Percentiles rank a stretch among this genome's conserved stretches.
These are phyloP conservation scores for Coregonus sp. DNA, from an alignment of 2,797 vertebrate genomes.

Conservation along the genomic window DNA sequence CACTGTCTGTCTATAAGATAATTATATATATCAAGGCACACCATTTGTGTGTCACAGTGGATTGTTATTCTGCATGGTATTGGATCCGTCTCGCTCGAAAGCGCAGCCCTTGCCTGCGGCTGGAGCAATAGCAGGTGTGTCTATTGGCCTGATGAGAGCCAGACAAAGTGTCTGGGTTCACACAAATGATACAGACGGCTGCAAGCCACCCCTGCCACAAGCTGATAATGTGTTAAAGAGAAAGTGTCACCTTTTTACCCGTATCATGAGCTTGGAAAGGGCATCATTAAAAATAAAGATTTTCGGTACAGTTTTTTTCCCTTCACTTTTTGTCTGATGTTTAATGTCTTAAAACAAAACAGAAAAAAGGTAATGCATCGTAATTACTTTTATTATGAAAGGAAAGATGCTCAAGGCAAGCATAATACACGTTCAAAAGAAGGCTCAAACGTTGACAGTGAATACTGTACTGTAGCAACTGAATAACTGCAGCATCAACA, in stretches of 20 bases:
- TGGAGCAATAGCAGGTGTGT: constrained; percentile 31
- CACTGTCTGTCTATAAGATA: constrained; percentile 29
- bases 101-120: constrained; percentile 47
- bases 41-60: constrained; percentile 33
- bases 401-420: constrained; percentile 43
- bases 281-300: constrained; percentile 27
- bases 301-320: constrained; percentile 1
- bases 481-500: constrained; percentile 62
- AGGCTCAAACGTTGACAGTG: constrained; percentile 55
- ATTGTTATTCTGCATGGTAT: constrained; percentile 60
- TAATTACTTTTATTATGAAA: constrained; percentile 63
- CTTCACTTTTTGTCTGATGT: constrained; percentile 15
- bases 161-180: constrained; percentile 58
- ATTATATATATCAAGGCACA: constrained; percentile 42
- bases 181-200: constrained; percentile 61
- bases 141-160: constrained; percentile 26
- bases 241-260: constrained; percentile 45
- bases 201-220: constrained; percentile 56
- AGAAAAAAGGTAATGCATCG: constrained; percentile 28
- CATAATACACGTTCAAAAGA: constrained; percentile 52
- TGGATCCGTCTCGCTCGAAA: constrained; percentile 54
- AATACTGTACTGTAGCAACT: constrained; percentile 57
- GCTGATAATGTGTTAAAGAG: constrained; percentile 60
- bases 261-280: constrained; percentile 47
- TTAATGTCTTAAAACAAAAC: constrained; percentile 44